These are phyloP conservation scores for Archips xylosteana DNA, from an alignment of 2,888 invertebrate genomes.

Conservation along the genomic window DNA sequence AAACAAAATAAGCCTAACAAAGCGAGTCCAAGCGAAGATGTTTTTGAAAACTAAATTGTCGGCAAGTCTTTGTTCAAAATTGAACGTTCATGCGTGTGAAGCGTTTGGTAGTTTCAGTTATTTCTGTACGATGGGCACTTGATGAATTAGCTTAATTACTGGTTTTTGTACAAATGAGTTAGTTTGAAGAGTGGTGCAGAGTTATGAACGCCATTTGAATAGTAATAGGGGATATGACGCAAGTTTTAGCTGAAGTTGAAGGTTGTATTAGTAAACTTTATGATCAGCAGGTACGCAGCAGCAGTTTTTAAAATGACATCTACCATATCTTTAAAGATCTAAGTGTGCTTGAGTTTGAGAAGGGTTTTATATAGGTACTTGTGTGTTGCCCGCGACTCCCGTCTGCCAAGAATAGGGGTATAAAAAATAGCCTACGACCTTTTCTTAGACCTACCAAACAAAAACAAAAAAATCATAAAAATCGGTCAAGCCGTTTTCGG, in stretches of 20 bases:
- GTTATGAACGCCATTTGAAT: slow-evolving; percentile 36
- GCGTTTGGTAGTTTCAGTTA: slow-evolving; percentile 8
- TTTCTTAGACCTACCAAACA: too few species aligned
- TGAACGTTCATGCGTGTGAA: slow-evolving; percentile 10
- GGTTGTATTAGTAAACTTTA: slow-evolving; percentile 14
- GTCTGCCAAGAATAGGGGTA: too few species aligned
- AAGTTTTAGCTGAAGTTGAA: slow-evolving; percentile 27
- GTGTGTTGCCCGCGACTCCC: too few species aligned
- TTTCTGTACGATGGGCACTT: slow-evolving; percentile 11
- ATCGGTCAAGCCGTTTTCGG: too few species aligned
- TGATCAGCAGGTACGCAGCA: slow-evolving; percentile 10
- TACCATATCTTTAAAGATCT: neutral
- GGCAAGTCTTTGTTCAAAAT: slow-evolving; percentile 5
- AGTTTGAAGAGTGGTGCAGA: slow-evolving; percentile 10
- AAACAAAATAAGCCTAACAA: neutral
- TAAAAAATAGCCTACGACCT: too few species aligned
- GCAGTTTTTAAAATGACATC: slow-evolving; percentile 6
- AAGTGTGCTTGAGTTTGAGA: neutral
- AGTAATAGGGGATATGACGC: slow-evolving; percentile 38
- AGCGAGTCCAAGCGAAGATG: neutral
- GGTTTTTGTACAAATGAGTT: slow-evolving; percentile 22
- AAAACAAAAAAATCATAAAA: too few species aligned
- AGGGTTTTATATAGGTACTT: too few species aligned
- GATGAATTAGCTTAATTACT: slow-evolving; percentile 25
- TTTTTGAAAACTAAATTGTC: neutral